phyloP scores from a whole-genome alignment of 2,797 vertebrate genomes.

The Oceanodroma leucorhoa region DNA sequence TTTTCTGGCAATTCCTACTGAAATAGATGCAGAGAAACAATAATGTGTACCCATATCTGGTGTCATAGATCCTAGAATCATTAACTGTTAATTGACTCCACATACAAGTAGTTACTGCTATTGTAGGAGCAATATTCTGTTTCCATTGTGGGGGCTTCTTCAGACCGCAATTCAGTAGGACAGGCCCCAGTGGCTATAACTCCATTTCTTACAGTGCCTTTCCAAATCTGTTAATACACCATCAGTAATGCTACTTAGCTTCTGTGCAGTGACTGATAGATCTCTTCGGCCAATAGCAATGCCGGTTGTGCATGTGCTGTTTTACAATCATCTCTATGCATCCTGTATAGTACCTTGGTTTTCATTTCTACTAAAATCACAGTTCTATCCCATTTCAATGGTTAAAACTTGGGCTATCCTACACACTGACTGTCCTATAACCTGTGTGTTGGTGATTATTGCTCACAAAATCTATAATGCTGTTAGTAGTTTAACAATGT shows the following conservation, averaged over 20 bases:
- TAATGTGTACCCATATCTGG: neutral
- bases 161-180: neutral
- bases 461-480: neutral
- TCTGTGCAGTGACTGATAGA: neutral
- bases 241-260: neutral
- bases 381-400: neutral
- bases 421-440: neutral
- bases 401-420: neutral
- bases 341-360: neutral
- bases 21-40: neutral
- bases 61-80: neutral
- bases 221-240: neutral
- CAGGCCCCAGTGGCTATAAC: neutral
- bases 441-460: neutral
- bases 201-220: neutral
- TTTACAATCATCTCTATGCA: neutral
- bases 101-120: neutral
- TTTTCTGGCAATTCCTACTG: neutral
- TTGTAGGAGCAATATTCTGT: neutral
- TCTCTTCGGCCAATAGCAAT: neutral
- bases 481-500: neutral
- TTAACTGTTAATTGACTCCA: neutral
- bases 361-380: neutral
- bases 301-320: rapidly evolving
- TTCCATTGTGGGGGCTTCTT: neutral